A percentile compares a stretch with the other conserved stretches of the same genome.
These are phyloP conservation scores for Onychomys torridus DNA, from an alignment of 2,797 vertebrate species.

Conservation along the genomic window DNA sequence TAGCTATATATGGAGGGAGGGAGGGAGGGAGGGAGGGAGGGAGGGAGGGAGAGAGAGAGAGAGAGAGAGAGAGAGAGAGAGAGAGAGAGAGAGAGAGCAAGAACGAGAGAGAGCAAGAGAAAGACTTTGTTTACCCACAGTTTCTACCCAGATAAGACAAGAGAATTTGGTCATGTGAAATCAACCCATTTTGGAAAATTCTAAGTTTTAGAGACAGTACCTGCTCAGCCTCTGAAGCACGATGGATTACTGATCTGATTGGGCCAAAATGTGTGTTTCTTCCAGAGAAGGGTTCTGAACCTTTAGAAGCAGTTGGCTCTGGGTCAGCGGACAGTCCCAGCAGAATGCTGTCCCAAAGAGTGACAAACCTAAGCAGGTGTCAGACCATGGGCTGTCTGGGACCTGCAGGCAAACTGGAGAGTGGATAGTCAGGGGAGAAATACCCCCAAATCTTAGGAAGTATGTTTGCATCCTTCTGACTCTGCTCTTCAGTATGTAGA, in stretches of 20 bases:
- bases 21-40: no score
- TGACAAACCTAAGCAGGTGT: background rate
- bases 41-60: no score
- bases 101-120: no score
- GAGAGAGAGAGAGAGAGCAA: no score
- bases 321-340: background rate
- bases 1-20: no score
- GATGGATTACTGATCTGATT: background rate
- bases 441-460: background rate
- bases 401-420: background rate
- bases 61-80: no score
- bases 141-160: background rate
- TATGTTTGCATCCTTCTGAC: background rate
- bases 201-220: background rate
- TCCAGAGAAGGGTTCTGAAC: background rate
- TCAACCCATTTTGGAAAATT: background rate
- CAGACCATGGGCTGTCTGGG: background rate
- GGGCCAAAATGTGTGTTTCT: background rate
- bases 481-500: rapidly evolving
- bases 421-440: background rate
- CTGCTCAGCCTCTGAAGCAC: background rate
- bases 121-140: background rate
- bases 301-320: background rate
- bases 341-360: background rate
- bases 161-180: background rate